Evolutionary conservation across 1,140 invertebrate genomes (phyloP).

Genomic region (Tetramorium simillimum): DNA sequence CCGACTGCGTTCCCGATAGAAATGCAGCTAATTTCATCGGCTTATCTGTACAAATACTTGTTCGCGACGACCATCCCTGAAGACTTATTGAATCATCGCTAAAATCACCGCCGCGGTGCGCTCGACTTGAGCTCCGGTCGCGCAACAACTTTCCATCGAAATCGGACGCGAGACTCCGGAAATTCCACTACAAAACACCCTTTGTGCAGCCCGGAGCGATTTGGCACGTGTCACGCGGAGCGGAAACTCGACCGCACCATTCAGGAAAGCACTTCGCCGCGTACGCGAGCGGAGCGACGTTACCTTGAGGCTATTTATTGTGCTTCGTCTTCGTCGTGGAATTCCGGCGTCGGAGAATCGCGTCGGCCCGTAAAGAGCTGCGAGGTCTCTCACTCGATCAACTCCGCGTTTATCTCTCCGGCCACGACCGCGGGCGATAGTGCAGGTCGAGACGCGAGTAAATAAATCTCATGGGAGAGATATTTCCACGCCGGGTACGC

Average conservation of each 20-base stretch:
- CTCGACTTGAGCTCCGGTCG: not conserved
- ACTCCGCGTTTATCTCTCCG: not conserved
- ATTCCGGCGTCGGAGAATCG: slow-evolving; percentile 5
- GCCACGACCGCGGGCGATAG: slow-evolving; percentile 21
- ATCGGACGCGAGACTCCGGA: not conserved
- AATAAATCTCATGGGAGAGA: not conserved
- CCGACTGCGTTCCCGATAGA: not conserved
- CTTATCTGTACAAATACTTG: not conserved
- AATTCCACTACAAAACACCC: slow-evolving; percentile 3
- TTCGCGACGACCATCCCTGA: not conserved
- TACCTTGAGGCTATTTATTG: slow-evolving; percentile 71
- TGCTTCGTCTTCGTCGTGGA: slow-evolving; percentile 55
- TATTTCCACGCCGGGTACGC: not conserved
- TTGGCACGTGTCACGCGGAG: not conserved
- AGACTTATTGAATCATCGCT: not conserved
- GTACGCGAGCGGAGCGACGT: not conserved
- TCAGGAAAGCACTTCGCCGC: slow-evolving; percentile 5
- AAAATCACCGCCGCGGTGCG: not conserved
- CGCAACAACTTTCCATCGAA: not conserved
- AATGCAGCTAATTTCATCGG: too few species aligned
- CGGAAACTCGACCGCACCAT: slow-evolving; percentile 18
- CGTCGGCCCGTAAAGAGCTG: not conserved
- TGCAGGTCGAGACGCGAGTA: not conserved
- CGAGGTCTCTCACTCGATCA: slow-evolving; percentile 3
- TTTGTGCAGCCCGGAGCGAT: not conserved